Evolutionary conservation across 2,888 invertebrate genomes (phyloP), one percentile per base, ranked within the genome.

Genomic region (Cyaniris semiargus): DNA sequence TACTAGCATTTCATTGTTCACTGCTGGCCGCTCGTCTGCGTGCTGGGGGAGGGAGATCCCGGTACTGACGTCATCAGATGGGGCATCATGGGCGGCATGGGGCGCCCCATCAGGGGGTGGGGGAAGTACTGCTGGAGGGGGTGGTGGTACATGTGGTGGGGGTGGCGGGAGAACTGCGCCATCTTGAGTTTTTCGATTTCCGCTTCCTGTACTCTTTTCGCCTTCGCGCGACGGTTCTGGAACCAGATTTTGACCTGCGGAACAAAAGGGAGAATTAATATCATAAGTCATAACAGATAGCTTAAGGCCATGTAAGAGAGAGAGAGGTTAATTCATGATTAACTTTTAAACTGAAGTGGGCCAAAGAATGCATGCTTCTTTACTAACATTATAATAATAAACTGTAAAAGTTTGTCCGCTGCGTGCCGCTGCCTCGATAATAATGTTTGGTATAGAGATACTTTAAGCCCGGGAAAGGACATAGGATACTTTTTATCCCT

Each of bases 191-290:
- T 99, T 92, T 99, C 99, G 79, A 99, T 96, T 94, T 99, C 99
- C 79, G 99, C 99, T 91, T 99, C 99, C 90, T 99, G 99, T 31
- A 99, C 96, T 38, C 99, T 96, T 94, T 99, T 99, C 87, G 98
- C 98, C 93, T 99, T 99, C 81, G 99, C 99, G 74, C 98, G 95
- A n/a, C 98, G 95, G 88, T 98, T 98, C 95, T 98, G 98, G 91
- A 98, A 98, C 98, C 98, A 98, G 86, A 98, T 98, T 95, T 98
- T 98, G 82, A 97, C 97, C 94, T 94, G 91, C 83, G 78, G 81
- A 83, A 84, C 86, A 95, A 96, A 95, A 10, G 10, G 44, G 10
- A 3, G 0, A 44, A 44, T 44, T 10, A 38, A 1, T 44, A 10
- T 18, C 48, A 48, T 0, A 48, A 48, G n/a, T 48, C 3, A 15